Evolutionary conservation across 2,113 vertebrate genomes (phyloP).

Genomic region (Lontra canadensis): DNA sequence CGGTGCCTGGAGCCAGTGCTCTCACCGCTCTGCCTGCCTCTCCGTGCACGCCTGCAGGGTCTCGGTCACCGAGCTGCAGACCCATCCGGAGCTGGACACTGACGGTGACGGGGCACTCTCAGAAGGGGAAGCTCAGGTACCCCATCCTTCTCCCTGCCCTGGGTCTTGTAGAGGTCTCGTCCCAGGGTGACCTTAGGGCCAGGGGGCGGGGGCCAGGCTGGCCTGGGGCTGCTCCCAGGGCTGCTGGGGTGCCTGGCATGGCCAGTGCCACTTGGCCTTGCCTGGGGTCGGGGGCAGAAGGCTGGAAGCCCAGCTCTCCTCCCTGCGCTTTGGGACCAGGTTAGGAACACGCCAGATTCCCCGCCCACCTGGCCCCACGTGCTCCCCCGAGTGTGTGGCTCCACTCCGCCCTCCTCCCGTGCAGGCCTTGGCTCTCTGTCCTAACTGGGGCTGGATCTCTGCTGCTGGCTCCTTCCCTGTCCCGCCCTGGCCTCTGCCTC

Average conservation of each 20-base stretch:
- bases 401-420: fast-evolving
- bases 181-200: neutral
- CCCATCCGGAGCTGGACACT: conserved; percentile 89
- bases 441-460: neutral
- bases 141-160: neutral
- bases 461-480: neutral
- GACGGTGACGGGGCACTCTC: conserved; percentile 88
- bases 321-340: neutral
- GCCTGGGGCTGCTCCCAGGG: neutral
- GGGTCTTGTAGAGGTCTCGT: neutral
- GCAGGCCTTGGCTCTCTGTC: too few species aligned
- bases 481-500: neutral
- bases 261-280: fast-evolving
- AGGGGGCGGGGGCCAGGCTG: neutral
- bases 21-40: neutral
- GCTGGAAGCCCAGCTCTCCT: neutral
- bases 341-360: neutral
- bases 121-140: conserved; percentile 90
- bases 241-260: fast-evolving
- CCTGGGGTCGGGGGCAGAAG: too few species aligned
- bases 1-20: neutral
- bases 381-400: fast-evolving
- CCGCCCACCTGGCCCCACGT: fast-evolving
- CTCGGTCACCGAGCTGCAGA: conserved; percentile 86
- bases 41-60: conserved; percentile 79